A percentile compares a stretch with the other conserved stretches of the same genome.
Evolutionary conservation across 2,888 invertebrate species (phyloP).

Genomic region (Melitaea athalia): DNA sequence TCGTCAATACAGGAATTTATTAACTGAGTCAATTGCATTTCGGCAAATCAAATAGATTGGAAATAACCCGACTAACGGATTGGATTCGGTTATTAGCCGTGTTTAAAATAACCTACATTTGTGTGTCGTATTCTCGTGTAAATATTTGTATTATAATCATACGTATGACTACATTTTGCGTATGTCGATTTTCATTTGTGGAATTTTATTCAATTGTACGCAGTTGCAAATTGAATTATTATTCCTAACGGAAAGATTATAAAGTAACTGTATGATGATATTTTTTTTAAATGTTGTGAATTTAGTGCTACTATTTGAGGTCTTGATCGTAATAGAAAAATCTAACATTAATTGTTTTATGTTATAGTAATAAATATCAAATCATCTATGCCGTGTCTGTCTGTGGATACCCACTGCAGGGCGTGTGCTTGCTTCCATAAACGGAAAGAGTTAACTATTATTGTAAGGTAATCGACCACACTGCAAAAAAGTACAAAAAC

Average conservation of each 20-base stretch:
- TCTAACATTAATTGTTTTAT: too few species aligned
- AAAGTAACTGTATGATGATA: not conserved
- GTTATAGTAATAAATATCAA: too few species aligned
- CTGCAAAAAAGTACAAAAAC: too few species aligned
- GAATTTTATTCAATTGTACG: slow-evolving; percentile 1
- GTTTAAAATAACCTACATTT: slow-evolving; percentile 20
- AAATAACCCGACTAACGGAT: slow-evolving; percentile 45
- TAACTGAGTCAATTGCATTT: slow-evolving; percentile 45
- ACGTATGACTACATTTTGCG: slow-evolving; percentile 2
- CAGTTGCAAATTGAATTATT: not conserved
- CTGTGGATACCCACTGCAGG: too few species aligned
- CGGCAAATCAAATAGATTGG: slow-evolving; percentile 48
- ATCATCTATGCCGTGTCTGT: too few species aligned
- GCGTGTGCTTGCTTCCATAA: too few species aligned
- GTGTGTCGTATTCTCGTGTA: slow-evolving; percentile 18
- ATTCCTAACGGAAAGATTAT: not conserved
- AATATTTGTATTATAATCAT: slow-evolving; percentile 17
- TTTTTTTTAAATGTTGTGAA: not conserved
- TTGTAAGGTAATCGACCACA: too few species aligned
- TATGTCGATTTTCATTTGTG: not conserved
- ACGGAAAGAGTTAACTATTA: too few species aligned
- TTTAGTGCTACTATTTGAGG: too few species aligned
- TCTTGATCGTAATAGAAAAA: too few species aligned
- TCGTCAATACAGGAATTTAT: slow-evolving; percentile 44
- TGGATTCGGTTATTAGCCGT: slow-evolving; percentile 39